Evolutionary conservation across 1,140 invertebrate species (phyloP).

Genomic region (Nephila pilipes): DNA sequence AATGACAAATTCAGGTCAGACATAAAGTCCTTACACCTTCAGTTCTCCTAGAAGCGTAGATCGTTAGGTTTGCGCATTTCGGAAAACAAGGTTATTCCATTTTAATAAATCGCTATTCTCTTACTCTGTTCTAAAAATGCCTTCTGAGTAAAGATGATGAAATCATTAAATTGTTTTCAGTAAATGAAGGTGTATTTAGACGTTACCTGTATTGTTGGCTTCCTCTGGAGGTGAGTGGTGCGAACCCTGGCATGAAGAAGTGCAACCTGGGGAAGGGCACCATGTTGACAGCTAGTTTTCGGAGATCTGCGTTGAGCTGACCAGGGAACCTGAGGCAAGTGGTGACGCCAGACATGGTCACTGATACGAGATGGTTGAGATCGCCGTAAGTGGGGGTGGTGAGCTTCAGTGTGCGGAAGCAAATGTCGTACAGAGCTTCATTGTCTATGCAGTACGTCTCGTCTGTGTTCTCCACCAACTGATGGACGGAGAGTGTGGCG

Average conservation of each 20-base stretch:
- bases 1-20: no score
- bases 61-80: no score
- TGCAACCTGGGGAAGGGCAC: constrained; percentile 89
- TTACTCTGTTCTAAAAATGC: no score
- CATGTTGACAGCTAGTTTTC: constrained; percentile 93
- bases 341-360: constrained; percentile 89
- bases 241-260: constrained; percentile 92
- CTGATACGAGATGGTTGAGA: constrained; percentile 84
- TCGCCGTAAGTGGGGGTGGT: constrained; percentile 86
- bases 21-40: no score
- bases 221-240: constrained; percentile 85
- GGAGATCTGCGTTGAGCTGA: constrained; percentile 91
- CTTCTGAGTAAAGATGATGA: no score
- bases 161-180: no score
- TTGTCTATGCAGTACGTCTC: constrained; percentile 85
- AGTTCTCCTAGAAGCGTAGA: no score
- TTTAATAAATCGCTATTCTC: no score
- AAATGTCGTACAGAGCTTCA: constrained; percentile 95
- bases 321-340: constrained; percentile 90
- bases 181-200: not conserved
- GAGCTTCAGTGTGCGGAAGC: constrained; percentile 94
- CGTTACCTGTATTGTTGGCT: constrained; percentile 82
- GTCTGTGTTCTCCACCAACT: constrained; percentile 89
- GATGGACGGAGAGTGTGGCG: constrained; percentile 87
- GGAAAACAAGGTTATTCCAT: no score